These are phyloP conservation scores for Daptonema setosum DNA, from an alignment of 2,888 invertebrate species.

Conservation along the genomic window DNA sequence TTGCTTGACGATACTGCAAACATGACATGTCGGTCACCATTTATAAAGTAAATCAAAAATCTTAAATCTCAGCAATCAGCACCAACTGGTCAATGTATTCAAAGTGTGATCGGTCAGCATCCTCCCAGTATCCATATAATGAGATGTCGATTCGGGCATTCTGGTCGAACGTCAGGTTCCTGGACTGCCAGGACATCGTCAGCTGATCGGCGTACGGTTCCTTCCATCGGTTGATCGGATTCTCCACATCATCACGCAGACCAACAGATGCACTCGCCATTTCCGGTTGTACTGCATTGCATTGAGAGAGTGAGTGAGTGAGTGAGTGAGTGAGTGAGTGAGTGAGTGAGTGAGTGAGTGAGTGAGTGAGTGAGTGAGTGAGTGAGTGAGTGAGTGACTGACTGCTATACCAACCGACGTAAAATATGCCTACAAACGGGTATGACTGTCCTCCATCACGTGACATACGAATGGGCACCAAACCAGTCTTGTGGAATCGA, in stretches of 20 bases:
- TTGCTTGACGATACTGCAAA: neutral
- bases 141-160: constrained; percentile 21
- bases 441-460: constrained; percentile 24
- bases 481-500: constrained; percentile 23
- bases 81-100: neutral
- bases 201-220: constrained; percentile 14
- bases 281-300: constrained; percentile 16
- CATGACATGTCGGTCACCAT: too few relatives aligned
- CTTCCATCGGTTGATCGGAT: constrained; percentile 15
- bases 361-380: too few relatives aligned
- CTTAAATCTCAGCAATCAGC: too few relatives aligned
- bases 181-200: constrained; percentile 13
- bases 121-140: constrained; percentile 24
- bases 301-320: too few relatives aligned
- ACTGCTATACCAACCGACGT: constrained; percentile 14
- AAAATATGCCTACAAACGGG: constrained; percentile 22
- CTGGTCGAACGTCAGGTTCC: constrained; percentile 19
- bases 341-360: too few relatives aligned
- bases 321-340: too few relatives aligned
- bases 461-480: constrained; percentile 19
- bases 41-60: too few relatives aligned
- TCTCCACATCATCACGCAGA: constrained; percentile 15
- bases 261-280: constrained; percentile 14
- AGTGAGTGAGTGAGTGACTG: too few relatives aligned
- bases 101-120: constrained; percentile 12